These are phyloP conservation scores for Gallinago paraguaiae DNA, from an alignment of 2,113 vertebrate species.

Conservation along the genomic window DNA sequence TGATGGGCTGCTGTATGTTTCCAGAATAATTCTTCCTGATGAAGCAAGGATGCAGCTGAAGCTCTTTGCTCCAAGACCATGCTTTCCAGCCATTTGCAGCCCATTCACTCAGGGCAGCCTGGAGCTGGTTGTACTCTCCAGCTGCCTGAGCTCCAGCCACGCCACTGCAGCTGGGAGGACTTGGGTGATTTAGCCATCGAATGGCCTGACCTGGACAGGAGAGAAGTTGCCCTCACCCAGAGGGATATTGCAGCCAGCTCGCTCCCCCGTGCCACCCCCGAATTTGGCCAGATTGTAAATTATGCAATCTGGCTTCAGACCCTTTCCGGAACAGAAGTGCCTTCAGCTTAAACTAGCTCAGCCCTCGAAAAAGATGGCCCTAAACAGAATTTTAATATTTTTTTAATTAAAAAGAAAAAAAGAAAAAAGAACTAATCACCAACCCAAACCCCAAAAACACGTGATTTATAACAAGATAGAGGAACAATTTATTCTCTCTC, in stretches of 20 bases:
- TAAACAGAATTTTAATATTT: neutral
- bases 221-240: neutral
- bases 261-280: fast-evolving
- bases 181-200: fast-evolving
- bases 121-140: neutral
- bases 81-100: fast-evolving
- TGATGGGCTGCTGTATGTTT: neutral
- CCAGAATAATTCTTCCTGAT: neutral
- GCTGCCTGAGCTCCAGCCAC: neutral
- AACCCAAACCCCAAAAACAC: slow-evolving; percentile 21
- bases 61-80: neutral
- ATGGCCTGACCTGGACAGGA: neutral
- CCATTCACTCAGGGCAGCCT: fast-evolving
- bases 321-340: neutral
- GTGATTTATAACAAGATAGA: slow-evolving; percentile 66
- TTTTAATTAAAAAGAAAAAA: neutral
- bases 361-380: neutral
- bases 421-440: neutral
- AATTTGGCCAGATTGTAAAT: neutral
- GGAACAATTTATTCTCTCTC: slow-evolving; percentile 76
- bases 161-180: neutral
- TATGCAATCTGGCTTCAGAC: neutral
- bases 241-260: neutral
- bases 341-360: neutral
- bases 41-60: neutral